These are phyloP conservation scores for Sebastiscus tertius DNA, from an alignment of 2,797 vertebrate genomes.

Conservation along the genomic window DNA sequence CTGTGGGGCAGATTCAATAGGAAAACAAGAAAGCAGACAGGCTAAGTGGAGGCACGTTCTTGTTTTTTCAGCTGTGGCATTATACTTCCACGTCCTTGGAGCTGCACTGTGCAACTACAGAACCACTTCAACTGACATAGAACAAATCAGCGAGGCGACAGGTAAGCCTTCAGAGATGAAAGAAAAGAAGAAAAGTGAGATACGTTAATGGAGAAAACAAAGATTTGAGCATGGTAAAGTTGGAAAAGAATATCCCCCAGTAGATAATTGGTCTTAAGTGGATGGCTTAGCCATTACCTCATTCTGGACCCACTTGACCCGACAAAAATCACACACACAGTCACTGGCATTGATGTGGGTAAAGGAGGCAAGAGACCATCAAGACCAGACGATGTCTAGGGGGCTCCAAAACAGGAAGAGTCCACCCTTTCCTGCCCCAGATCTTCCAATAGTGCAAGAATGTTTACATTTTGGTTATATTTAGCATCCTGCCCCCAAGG, in stretches of 20 bases:
- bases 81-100: slow-evolving; percentile 48
- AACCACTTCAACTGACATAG: slow-evolving; percentile 27
- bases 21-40: slow-evolving; percentile 76
- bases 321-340: slow-evolving; percentile 59
- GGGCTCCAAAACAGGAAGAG: slow-evolving; percentile 77
- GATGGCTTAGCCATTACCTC: slow-evolving; percentile 73
- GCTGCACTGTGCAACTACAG: slow-evolving; percentile 23
- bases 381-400: slow-evolving; percentile 51
- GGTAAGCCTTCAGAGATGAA: slow-evolving; percentile 28
- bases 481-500: slow-evolving; percentile 49
- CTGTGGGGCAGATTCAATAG: slow-evolving; percentile 61
- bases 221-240: slow-evolving; percentile 8
- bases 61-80: slow-evolving; percentile 80
- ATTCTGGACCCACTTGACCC: slow-evolving; percentile 73
- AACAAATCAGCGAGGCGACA: slow-evolving; percentile 12
- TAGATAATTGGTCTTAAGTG: slow-evolving; percentile 56
- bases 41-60: slow-evolving; percentile 72
- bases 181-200: slow-evolving; percentile 11
- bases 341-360: slow-evolving; percentile 59
- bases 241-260: neutral
- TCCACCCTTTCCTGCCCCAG: slow-evolving; percentile 79
- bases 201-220: slow-evolving; percentile 17
- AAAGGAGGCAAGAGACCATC: slow-evolving; percentile 39
- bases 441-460: slow-evolving; percentile 68
- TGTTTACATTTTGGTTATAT: slow-evolving; percentile 69